Conservation (phyloP, 2,113 vertebrate species). For the Petrocephalus zakoni region DNA sequence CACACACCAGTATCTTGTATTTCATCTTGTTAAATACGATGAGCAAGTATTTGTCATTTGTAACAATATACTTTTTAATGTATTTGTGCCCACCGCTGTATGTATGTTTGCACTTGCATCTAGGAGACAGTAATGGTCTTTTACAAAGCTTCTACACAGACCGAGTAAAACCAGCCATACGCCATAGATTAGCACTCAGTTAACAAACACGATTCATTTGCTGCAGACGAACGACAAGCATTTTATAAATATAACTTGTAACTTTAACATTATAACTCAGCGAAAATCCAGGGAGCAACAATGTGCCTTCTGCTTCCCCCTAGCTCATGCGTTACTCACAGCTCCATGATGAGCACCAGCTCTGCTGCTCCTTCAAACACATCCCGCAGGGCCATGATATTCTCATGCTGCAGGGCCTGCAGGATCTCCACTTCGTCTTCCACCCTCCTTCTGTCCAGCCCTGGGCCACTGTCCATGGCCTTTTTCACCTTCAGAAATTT, state of each 20-base stretch:
- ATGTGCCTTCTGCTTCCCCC: neutral
- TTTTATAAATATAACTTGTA: neutral
- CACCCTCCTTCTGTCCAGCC: constrained; percentile 51
- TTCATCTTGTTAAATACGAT: no score
- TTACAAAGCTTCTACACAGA: neutral
- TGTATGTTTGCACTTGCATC: neutral
- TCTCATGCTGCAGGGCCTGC: constrained; percentile 59
- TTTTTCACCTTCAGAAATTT: constrained; percentile 60
- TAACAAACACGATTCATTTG: neutral
- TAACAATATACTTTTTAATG: no score
- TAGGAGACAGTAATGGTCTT: neutral
- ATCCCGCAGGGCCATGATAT: constrained; percentile 59
- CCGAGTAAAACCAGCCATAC: neutral
- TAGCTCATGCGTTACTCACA: constrained; percentile 54
- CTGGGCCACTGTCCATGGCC: constrained; percentile 50
- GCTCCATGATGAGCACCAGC: constrained; percentile 68
- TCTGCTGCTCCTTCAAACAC: constrained; percentile 66
- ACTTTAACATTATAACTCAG: neutral
- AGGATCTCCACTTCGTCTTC: constrained; percentile 64
- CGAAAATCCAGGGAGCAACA: neutral
- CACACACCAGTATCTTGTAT: no score
- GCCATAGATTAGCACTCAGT: neutral
- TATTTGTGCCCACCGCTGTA: no score
- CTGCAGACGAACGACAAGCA: neutral
- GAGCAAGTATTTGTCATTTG: no score